Percentiles rank a stretch among this genome's conserved stretches.
These are phyloP conservation scores for Phorcus lineatus DNA, from an alignment of 2,888 invertebrate species.

Conservation along the genomic window DNA sequence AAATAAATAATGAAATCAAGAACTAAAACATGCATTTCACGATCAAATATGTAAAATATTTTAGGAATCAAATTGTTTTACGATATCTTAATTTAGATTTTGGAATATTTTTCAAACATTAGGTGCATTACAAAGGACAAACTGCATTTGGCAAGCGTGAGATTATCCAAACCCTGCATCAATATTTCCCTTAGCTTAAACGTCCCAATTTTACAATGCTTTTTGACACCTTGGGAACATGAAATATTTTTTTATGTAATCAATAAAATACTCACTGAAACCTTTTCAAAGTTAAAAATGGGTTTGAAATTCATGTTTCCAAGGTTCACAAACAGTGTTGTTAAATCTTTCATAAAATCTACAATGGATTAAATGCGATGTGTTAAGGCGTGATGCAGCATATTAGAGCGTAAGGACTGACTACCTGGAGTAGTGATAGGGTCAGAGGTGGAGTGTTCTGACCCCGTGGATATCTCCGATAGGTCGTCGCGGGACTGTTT, in stretches of 20 bases:
- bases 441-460: slow-evolving; percentile 43
- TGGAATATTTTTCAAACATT: too few species aligned
- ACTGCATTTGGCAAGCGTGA: too few species aligned
- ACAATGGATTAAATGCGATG: background rate
- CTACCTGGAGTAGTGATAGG: slow-evolving; percentile 42
- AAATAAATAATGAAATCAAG: too few species aligned
- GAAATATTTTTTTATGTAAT: too few species aligned
- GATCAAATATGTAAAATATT: too few species aligned
- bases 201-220: background rate
- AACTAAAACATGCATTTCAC: too few species aligned
- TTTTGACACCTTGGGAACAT: too few species aligned
- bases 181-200: background rate
- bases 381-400: background rate
- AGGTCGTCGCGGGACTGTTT: slow-evolving; percentile 41
- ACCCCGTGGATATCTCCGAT: slow-evolving; percentile 43
- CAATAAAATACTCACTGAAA: background rate
- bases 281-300: background rate
- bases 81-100: too few species aligned
- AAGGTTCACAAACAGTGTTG: background rate
- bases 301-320: background rate
- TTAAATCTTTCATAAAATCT: background rate
- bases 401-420: background rate
- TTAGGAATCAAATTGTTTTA: too few species aligned
- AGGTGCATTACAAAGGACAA: too few species aligned
- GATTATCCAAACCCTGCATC: background rate